Evolutionary conservation across 2,113 vertebrate genomes (phyloP).

Genomic region (Elephas maximus): DNA sequence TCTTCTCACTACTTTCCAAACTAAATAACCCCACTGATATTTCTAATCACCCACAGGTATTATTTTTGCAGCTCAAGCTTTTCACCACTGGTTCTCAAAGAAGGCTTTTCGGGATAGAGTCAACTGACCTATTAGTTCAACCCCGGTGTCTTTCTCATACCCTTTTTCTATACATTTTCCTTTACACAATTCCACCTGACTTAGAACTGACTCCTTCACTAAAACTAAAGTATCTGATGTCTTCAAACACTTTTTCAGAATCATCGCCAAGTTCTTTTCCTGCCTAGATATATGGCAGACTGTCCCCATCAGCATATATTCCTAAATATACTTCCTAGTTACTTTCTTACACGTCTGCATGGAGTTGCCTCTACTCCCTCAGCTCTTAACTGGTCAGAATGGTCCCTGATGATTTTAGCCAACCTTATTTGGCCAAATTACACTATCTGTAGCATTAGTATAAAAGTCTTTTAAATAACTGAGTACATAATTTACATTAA

Average conservation of each 20-base stretch:
- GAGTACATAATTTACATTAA: conserved; percentile 24
- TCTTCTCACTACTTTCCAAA: conserved; percentile 59
- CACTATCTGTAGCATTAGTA: not conserved
- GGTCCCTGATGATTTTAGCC: conserved; percentile 58
- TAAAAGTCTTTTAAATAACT: conserved; percentile 55
- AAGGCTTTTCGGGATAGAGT: not conserved
- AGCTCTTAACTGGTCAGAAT: conserved; percentile 74
- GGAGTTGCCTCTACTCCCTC: conserved; percentile 71
- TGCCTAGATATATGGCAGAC: conserved; percentile 49
- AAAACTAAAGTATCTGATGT: not conserved
- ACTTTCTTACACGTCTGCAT: conserved; percentile 53
- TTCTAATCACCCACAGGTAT: conserved; percentile 39
- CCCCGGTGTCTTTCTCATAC: not conserved
- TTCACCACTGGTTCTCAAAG: conserved; percentile 4
- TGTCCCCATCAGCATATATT: conserved; percentile 50
- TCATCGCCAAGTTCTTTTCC: conserved; percentile 59
- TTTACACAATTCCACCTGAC: not conserved
- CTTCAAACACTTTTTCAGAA: conserved; percentile 65
- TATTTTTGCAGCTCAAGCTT: conserved; percentile 3
- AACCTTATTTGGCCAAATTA: not conserved
- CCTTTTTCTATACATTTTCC: not conserved
- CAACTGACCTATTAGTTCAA: not conserved
- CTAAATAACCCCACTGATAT: conserved; percentile 56
- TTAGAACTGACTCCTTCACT: conserved; percentile 31
- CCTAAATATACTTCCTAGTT: conserved; percentile 38